Base-by-base conservation (phyloP, 2,888 invertebrate species). In the Monopis laevigella region DNA sequence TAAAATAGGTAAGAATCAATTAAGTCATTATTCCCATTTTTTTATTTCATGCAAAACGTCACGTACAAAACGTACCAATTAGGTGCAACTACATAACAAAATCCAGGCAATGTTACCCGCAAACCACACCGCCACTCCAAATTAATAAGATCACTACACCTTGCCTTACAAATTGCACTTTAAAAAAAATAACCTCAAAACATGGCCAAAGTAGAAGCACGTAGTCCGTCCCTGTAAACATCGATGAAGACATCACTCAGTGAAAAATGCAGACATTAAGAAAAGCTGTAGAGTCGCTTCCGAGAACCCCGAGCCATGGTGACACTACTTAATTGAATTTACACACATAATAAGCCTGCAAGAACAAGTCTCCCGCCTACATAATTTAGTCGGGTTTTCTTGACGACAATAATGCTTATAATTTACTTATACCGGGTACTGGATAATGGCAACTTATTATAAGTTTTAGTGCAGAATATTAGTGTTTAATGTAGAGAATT, bases 241-340 rank as follows among this genome's bases (percentile, higher is more conserved):
- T 51, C 52, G 59, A 75, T 74, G 65, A 73, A 73, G 74, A 72
- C 71, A 71, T 74, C 59, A 59, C 57, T 51, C 52, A 54, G 52
- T 59, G 61, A 65, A 69, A 69, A 62, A 67, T 69, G 63, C 57
- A 54, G 29, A 61, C 65, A 71, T 70, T 70, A 72, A 56, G 50
- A 32, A 41, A 43, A 45, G 39, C 48, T 41, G 46, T 39, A 43
- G 46, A 43, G 46, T 29, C 43, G 45, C 28, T 45, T 43, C 45
- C 21, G 34, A 29, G 43, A 43, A 45, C 24, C 16, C 19, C 40
- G 24, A 24, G 38, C 30, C 21, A 13, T 28, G 26, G 36, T 18
- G 43, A 43, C 43, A 43, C 35, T 10, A 27, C 27, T 28, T 41
- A 44, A 44, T 44, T 44, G 43, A 43, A 36, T 41, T 39, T 36